A percentile compares a stretch with the other conserved stretches of the same genome.
Conservation (phyloP, 2,888 invertebrate genomes). For the Machimus rusticus region DNA sequence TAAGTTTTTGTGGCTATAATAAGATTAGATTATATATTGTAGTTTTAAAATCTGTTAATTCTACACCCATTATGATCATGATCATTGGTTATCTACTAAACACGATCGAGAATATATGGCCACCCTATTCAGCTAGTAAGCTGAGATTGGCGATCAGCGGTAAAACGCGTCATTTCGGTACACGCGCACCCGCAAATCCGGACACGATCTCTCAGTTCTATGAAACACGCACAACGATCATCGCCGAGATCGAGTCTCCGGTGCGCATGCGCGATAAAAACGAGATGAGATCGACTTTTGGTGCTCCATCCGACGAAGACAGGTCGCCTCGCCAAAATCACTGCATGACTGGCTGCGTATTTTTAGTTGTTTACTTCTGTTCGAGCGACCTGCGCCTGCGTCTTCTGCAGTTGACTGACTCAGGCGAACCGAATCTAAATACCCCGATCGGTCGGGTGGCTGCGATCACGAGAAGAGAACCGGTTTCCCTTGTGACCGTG, state of each 20-base stretch:
- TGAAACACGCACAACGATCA: not conserved
- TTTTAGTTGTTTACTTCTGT: not conserved
- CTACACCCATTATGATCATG: too few species aligned
- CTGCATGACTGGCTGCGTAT: not conserved
- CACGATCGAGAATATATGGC: not conserved
- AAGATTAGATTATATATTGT: too few species aligned
- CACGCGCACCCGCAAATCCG: not conserved
- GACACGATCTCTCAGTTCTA: not conserved
- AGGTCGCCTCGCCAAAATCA: not conserved
- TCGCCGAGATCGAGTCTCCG: not conserved
- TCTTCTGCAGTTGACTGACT: not conserved
- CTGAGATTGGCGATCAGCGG: not conserved
- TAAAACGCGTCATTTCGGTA: not conserved
- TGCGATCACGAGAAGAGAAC: not conserved
- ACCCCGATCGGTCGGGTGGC: not conserved
- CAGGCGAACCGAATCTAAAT: not conserved
- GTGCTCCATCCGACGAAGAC: not conserved
- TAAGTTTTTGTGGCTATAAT: too few species aligned
- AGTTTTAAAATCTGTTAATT: too few species aligned
- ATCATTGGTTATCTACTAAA: too few species aligned
- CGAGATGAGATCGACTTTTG: not conserved
- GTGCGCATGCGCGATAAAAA: not conserved
- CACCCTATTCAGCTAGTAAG: not conserved
- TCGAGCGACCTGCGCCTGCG: not conserved
- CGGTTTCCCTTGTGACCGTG: not conserved